A percentile compares a stretch with the other conserved stretches of the same genome.
These are phyloP conservation scores for Tychaedon coryphoeus DNA, from an alignment of 2,113 vertebrate genomes.

Conservation along the genomic window DNA sequence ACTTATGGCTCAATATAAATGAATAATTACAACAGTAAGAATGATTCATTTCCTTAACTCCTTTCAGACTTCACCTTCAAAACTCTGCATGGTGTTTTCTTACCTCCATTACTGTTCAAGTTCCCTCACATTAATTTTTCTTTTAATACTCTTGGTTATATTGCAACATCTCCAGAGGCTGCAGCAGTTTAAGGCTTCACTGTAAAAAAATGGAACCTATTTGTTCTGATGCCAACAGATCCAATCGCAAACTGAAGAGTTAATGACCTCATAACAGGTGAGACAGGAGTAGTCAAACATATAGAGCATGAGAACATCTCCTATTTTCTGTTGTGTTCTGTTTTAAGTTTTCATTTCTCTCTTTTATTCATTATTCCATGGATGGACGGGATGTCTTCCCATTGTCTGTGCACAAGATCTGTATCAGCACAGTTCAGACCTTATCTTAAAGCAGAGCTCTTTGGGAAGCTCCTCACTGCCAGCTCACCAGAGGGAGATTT, in stretches of 20 bases:
- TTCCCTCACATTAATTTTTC: background rate
- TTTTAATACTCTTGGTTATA: background rate
- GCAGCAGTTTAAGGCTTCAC: background rate
- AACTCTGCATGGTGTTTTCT: background rate
- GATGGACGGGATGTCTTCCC: background rate
- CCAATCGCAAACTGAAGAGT: background rate
- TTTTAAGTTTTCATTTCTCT: background rate
- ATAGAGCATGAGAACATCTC: background rate
- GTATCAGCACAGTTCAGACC: background rate
- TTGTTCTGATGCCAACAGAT: background rate
- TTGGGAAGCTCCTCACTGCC: background rate
- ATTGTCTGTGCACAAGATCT: background rate
- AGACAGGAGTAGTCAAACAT: background rate
- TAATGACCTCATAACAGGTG: background rate
- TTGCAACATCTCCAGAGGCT: background rate
- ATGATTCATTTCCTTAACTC: constrained; percentile 5
- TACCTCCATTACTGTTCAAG: background rate
- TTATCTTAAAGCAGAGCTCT: background rate
- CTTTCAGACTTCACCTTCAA: constrained; percentile 6
- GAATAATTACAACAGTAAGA: constrained; percentile 40
- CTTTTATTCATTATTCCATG: background rate
- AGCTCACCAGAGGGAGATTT: background rate
- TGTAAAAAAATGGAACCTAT: background rate
- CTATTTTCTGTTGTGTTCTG: background rate
- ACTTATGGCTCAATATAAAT: constrained; percentile 43